Evolutionary conservation across 2,797 vertebrate genomes (phyloP).

Genomic region (Otolemur crassicaudatus): DNA sequence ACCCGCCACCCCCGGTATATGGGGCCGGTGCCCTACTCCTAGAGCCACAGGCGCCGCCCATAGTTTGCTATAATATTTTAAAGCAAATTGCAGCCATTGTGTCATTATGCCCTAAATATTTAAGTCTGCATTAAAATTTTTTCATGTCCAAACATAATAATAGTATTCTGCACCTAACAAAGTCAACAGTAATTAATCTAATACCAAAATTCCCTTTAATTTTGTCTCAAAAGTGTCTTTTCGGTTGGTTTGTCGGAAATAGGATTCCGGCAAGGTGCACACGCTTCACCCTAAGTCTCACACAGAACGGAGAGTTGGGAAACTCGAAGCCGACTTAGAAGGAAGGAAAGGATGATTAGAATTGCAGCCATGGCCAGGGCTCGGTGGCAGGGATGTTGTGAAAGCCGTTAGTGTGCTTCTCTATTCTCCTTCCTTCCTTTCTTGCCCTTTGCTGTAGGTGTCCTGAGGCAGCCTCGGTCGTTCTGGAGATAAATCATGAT

Average conservation of each 20-base stretch:
- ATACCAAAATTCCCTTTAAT: background rate
- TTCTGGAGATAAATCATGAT: background rate
- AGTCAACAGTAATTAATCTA: background rate
- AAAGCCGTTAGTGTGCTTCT: background rate
- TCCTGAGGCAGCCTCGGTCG: background rate
- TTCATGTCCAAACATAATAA: background rate
- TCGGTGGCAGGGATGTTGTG: background rate
- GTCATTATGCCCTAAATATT: background rate
- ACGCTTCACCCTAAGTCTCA: background rate
- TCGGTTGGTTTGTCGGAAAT: background rate
- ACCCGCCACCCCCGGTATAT: too few species aligned
- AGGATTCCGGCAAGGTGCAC: background rate
- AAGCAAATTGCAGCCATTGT: background rate
- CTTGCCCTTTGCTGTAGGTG: constrained; percentile 16
- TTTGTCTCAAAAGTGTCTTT: background rate
- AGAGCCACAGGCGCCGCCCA: too few species aligned
- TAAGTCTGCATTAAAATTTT: background rate
- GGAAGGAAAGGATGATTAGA: constrained; percentile 9
- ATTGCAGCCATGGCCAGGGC: background rate
- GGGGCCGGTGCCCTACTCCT: too few species aligned
- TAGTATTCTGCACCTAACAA: background rate
- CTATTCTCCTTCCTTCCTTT: constrained; percentile 34
- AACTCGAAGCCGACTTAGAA: background rate
- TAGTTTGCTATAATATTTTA: constrained; percentile 45
- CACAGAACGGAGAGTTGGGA: background rate